Base-by-base conservation (phyloP, 2,113 vertebrate species). In the Lanius collurio region DNA sequence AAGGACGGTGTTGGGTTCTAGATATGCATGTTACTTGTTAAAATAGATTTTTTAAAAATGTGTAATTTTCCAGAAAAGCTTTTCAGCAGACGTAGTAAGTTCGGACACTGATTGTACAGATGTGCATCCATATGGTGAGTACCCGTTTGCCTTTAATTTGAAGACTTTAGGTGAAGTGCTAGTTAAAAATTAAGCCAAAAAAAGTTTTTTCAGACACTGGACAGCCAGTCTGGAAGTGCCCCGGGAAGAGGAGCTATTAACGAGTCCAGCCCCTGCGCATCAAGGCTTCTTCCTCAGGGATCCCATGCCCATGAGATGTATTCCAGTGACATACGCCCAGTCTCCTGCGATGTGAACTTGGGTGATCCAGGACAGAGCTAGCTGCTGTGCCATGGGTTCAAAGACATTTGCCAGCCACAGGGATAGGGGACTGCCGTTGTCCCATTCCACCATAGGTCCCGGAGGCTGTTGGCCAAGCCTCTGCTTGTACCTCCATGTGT, bases 311-410 rank as follows among this genome's bases (percentile, higher is more conserved):
- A 15, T 4, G 7, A 31, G 41, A 19, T 2, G 4, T 7, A 1
- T 17, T 41, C 26, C 42, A 31, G 50, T 42, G 30, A 15, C 7
- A 2, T 6, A 0, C 0, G 0, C 10, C 11, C n/a, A 4, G 17
- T 28, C 30, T 55, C 22, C 35, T 17, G 49, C 1, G 1, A 27
- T n/a, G 57, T 11, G 31, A 76, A 5, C 22, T 24, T 3, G 0
- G 15, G 19, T 22, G 47, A 41, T 35, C 4, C 27, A 33, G 31
- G 37, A 20, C 30, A 4, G 35, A 46, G 21, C 21, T 3, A 14
- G 14, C 24, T 20, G 47, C 37, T 56, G 3, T 55, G 41, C 59
- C 0, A 0, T 2, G 24, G 15, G 3, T 41, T 46, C 59, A 14
- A 3, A 73, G 49, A 5, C 1, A 1, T 19, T 37, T 64, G 23